A percentile compares a stretch with the other conserved stretches of the same genome.
Conservation (phyloP, 2,797 vertebrate species). For the Champsocephalus esox region DNA sequence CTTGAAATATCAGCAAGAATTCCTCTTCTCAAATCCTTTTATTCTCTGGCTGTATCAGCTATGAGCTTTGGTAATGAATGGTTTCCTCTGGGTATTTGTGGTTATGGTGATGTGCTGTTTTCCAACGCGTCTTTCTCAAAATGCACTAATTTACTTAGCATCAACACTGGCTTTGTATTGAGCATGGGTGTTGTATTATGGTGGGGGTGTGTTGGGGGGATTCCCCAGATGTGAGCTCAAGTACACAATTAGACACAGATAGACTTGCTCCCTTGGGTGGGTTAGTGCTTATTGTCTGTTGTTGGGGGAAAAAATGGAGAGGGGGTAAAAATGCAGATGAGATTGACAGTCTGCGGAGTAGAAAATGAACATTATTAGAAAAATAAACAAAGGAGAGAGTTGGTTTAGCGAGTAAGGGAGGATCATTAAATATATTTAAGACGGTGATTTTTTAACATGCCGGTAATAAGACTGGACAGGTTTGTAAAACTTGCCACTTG, state of each 20-base stretch:
- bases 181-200: conserved; percentile 32
- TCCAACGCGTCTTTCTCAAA: conserved; percentile 46
- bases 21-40: conserved; percentile 43
- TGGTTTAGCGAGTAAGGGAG: conserved; percentile 11
- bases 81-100: conserved; percentile 60
- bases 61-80: conserved; percentile 56
- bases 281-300: conserved; percentile 2
- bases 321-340: conserved; percentile 62
- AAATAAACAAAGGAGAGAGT: conserved; percentile 56
- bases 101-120: conserved; percentile 57
- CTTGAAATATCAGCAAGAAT: conserved; percentile 38
- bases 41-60: conserved; percentile 39
- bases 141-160: conserved; percentile 62
- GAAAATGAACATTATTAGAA: conserved; percentile 69
- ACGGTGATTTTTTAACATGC: conserved; percentile 63
- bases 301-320: background rate
- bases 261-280: conserved; percentile 52
- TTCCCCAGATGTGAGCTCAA: conserved; percentile 68
- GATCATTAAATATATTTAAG: conserved; percentile 54
- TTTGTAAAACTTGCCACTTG: conserved; percentile 81
- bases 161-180: conserved; percentile 58
- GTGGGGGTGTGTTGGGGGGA: conserved; percentile 21
- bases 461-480: conserved; percentile 74
- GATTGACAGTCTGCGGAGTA: conserved; percentile 45
- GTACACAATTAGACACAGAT: conserved; percentile 44